A percentile compares a stretch with the other conserved stretches of the same genome.
Conservation (phyloP, 2,797 vertebrate genomes). For the Galagoides demidoff region DNA sequence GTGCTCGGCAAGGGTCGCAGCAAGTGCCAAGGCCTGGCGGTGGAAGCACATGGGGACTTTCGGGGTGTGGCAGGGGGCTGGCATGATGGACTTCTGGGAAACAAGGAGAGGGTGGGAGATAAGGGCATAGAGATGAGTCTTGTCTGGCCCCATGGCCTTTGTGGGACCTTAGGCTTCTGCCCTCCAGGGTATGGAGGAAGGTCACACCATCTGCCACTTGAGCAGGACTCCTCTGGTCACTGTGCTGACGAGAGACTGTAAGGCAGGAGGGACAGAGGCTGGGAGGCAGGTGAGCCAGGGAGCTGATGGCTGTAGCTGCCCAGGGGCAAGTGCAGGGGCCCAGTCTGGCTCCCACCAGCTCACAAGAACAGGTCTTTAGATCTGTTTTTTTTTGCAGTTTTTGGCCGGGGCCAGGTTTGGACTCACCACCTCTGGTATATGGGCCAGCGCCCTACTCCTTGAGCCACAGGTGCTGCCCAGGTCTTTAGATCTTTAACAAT, state of each 20-base stretch:
- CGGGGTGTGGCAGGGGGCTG: neutral
- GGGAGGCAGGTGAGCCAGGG: neutral
- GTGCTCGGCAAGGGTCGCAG: neutral
- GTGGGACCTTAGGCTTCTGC: neutral
- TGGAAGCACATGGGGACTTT: fast-evolving
- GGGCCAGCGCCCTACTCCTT: no score
- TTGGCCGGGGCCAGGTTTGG: no score
- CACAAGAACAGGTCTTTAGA: neutral
- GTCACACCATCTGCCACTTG: neutral
- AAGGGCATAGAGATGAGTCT: neutral
- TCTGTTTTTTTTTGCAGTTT: no score
- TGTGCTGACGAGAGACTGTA: neutral
- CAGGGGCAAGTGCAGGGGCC: neutral
- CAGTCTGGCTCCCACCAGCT: neutral
- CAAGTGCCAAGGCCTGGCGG: neutral
- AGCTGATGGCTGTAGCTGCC: neutral
- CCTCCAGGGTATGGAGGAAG: neutral
- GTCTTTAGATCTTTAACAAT: neutral
- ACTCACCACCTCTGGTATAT: no score
- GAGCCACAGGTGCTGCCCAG: no score
- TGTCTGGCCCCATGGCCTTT: neutral
- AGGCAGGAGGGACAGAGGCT: neutral
- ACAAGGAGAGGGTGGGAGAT: neutral
- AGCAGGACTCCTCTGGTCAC: neutral
- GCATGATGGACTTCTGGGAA: neutral